Base-by-base conservation (phyloP, 1,140 invertebrate species). In the Ceratina calcarata region DNA sequence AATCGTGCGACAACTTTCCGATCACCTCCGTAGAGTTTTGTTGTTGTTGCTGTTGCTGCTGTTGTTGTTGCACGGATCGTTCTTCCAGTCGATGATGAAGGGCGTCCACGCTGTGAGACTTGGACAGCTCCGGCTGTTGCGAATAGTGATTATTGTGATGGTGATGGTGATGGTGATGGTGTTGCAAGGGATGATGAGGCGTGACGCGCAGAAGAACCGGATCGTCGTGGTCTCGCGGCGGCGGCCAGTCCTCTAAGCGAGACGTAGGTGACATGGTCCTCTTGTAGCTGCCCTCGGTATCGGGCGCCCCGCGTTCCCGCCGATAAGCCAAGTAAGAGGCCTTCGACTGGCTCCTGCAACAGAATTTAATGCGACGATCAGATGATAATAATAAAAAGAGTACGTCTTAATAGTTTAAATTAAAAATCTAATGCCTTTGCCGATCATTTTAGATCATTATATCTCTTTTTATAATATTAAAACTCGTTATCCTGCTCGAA, bases 301-400 rank as follows among this genome's bases (percentile, higher is more conserved):
- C 94, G 4, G 94, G 94, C 81, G 94, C 94, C 20, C 95, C 95
- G 45, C 94, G 92, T 86, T 96, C 96, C 77, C 96, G 94, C 20
- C 95, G 93, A 61, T 95, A 94, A 2, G 95, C 95, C 91, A 96
- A 91, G 90, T 96, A 96, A 55, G 96, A 96, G 77, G 96, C 96
- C 92, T 97, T 97, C 20, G 96, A 96, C 87, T 96, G 95, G 86
- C 95, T 96, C 93, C 96, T 97, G 94, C 6, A 94, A 95, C 69
- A 84, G 87, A 85, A 89, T 77, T 45, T 6, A 79, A 83, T 27
- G 75, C 16, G 3, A 53, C 3, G 18, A 45, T 45, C 8, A 45
- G 8, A 45, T 45, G 0, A 45, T 10, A 8, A 6, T 45, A 45
- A 45, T 32, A 32, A 32, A 32, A 32, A 32, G 4, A 32, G 27